Evolutionary conservation across 2,797 vertebrate species (phyloP), one percentile per base, ranked within the genome.

Genomic region (Amazona ochrocephala): DNA sequence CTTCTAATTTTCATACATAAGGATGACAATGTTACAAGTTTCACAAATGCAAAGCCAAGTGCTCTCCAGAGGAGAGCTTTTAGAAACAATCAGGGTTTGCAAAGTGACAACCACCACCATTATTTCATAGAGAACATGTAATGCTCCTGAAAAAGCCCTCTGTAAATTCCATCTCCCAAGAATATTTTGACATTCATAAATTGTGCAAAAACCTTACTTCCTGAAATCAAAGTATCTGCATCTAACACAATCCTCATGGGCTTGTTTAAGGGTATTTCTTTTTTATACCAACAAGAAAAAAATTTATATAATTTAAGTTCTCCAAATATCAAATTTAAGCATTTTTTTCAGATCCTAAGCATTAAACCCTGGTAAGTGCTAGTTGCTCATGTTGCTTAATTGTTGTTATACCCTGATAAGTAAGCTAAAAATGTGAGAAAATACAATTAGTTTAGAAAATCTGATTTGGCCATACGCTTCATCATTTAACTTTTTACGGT

Each of bases 381-480:
- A 68, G 81, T 7, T 94, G 84, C 75, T 44, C 37, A 80, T 84
- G 82, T 32, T 54, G 13, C 72, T 82, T 97, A 97, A 97, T 94
- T 97, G 95, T 92, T 95, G 96, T 91, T 97, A 97, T 72, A 96
- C 90, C 56, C 92, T 81, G 95, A 97, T 96, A 98, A 97, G 97
- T 94, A 95, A 96, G 85, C 87, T 90, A 96, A 97, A 96, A 97
- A 96, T 90, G 95, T 97, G 96, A 97, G 97, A 96, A 97, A 96
- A 97, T 94, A 97, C 95, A 98, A 97, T 96, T 95, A 97, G 97
- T 97, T 97, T 94, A 96, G 87, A 95, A 96, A 97, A 97, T 95
- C 94, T 90, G 96, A 97, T 97, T 90, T 96, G 92, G 97, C 97
- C 93, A 81, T 94, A n/a, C 94, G 98, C 97, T 84, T 78, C 92